These are phyloP conservation scores for Ischnura elegans DNA, from an alignment of 2,888 invertebrate genomes.

Conservation along the genomic window DNA sequence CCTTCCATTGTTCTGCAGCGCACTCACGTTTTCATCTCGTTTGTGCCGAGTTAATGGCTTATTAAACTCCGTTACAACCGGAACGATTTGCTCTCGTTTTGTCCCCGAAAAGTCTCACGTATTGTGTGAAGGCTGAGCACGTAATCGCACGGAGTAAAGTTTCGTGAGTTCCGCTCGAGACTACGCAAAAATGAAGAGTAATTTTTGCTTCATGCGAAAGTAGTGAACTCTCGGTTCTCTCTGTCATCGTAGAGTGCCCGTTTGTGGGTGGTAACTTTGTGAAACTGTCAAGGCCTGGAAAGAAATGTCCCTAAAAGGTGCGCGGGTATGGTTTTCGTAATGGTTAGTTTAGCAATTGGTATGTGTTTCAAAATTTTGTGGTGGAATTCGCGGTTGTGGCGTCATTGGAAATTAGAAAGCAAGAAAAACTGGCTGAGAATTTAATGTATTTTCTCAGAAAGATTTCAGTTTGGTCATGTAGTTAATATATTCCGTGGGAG, in stretches of 20 bases:
- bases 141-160: neutral
- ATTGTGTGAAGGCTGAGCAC: neutral
- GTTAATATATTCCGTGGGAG: too few species aligned
- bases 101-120: neutral
- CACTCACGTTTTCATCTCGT: neutral
- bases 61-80: neutral
- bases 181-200: neutral
- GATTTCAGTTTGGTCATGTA: too few species aligned
- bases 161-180: neutral
- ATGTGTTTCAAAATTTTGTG: too few species aligned
- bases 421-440: neutral
- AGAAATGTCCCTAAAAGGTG: too few species aligned
- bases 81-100: neutral
- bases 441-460: too few species aligned
- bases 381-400: too few species aligned
- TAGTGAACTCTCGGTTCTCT: too few species aligned
- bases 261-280: neutral
- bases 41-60: neutral
- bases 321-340: too few species aligned
- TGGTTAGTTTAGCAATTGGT: too few species aligned
- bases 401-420: neutral
- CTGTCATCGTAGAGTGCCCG: neutral
- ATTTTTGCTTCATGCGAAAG: too few species aligned
- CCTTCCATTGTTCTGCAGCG: neutral
- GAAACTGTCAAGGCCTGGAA: neutral